Evolutionary conservation across 2,113 vertebrate species (phyloP), one percentile per base, ranked within the genome.

Genomic region (Scortum barcoo): DNA sequence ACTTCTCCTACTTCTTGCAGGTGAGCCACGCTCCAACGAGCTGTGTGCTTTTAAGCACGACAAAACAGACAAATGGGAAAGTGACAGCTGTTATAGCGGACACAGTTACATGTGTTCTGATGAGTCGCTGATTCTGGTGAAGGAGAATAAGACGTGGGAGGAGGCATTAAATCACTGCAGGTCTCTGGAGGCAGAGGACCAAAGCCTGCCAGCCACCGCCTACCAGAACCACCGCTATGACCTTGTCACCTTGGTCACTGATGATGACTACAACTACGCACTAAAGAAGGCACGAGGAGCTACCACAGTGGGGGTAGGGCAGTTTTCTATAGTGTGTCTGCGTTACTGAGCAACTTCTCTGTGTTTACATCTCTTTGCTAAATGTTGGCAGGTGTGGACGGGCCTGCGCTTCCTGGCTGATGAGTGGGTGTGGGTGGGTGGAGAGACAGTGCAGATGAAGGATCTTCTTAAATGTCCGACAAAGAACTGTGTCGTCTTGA

Each of bases 61-160:
- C 14, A 17, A 0, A 5, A 0, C 0, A 6, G 0, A 0, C 0
- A 0, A 0, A 16, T 88, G 86, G 86, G 0, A 2, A 0, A 56
- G 3, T 12, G 8, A 8, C 24, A 0, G 0, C 0, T 86, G 87
- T 60, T 0, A 0, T 2, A 0, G 0, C 0, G 0, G 0, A 0
- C 36, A 40, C 38, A n/a, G n/a, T n/a, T 22, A 30, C 65, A 66
- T 19, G 16, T 86, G 77, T 56, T 51, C 4, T 1, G 7, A 69
- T 0, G 46, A 85, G 56, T 50, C 0, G 6, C 30, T 89, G 68
- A 24, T 87, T 38, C 68, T 89, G 61, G 81, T 89, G 54, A 81
- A 72, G 9, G 22, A 84, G n/a, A 51, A 26, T 0, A 81, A 78
- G 65, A 86, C 84, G 0, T 89, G 87, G 87, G 69, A 86, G 73